Evolutionary conservation across 2,888 invertebrate species (phyloP), one percentile per base, ranked within the genome.

Genomic region (Sisyra nigra): DNA sequence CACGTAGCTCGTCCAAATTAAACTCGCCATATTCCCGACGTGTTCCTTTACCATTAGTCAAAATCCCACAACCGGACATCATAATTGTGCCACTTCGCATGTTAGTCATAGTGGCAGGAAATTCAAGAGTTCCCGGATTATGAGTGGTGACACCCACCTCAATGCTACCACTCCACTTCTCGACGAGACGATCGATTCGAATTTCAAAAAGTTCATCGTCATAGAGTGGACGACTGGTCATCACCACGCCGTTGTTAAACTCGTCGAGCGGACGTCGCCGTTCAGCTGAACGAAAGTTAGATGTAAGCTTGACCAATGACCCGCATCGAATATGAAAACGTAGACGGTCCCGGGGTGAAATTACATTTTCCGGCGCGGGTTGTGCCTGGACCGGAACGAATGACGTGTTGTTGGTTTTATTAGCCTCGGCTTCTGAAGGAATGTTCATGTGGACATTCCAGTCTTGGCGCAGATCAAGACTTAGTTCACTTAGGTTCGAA

Each of bases 91-190:
- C 80, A 17, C 81, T 78, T 45, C 91, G 76, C 85, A 94, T 86
- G 59, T 94, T 94, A 0, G 94, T 94, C 92, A 96, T 93, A 2
- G 94, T 96, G 1, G 93, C 89, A 2, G 94, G 96, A 60, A 93
- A 93, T 46, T 91, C 81, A 45, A 94, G 69, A 0, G 78, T 78
- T 1, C 80, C 76, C 2, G 96, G 94, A 63, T 91, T 88, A 57
- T 94, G 93, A 9, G 88, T 85, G 0, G 93, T 93, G 7, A 96
- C 83, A 30, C 92, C 93, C 60, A 74, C 74, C 72, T 89, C 89
- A 52, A 89, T 82, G 55, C 87, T 87, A 1, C 89, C 89, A 32
- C 91, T 92, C 94, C 94, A 94, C 57, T 94, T 88, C 57, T 89
- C 89, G 6, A 94, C 91, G 48, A 96, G 71, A 52, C 82, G 74